Percentiles rank a stretch among this genome's conserved stretches.
phyloP scores from a whole-genome alignment of 2,113 vertebrate species.

The Nothoprocta pentlandii region DNA sequence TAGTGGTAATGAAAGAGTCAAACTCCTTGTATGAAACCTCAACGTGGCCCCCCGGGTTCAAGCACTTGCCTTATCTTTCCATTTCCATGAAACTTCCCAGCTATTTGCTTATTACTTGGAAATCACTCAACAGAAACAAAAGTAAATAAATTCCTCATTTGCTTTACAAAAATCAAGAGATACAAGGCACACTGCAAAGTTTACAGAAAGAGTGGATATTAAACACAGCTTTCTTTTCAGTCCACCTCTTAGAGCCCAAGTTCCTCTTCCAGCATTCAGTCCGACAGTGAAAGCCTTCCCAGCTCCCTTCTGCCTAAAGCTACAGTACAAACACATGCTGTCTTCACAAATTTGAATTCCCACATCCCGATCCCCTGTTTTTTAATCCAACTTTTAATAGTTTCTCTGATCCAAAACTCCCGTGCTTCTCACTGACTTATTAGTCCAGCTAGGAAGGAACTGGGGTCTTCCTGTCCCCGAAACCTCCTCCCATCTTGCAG shows the following conservation, averaged over 20 bases:
- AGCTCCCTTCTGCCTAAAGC: background rate
- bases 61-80: background rate
- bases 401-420: background rate
- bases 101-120: background rate
- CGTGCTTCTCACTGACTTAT: accelerated
- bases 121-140: background rate
- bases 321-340: background rate
- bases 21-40: background rate
- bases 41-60: background rate
- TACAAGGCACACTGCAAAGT: accelerated
- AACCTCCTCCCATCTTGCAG: background rate
- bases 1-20: background rate
- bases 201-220: background rate
- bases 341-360: background rate
- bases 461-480: background rate
- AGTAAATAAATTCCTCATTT: background rate
- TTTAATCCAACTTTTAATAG: background rate
- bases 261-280: background rate
- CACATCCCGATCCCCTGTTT: background rate
- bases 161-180: background rate
- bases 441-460: background rate
- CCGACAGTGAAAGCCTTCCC: background rate
- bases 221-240: no score
- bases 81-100: background rate
- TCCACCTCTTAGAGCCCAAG: background rate